Evolutionary conservation across 2,797 vertebrate genomes (phyloP).

Genomic region (Cottoperca gobio): DNA sequence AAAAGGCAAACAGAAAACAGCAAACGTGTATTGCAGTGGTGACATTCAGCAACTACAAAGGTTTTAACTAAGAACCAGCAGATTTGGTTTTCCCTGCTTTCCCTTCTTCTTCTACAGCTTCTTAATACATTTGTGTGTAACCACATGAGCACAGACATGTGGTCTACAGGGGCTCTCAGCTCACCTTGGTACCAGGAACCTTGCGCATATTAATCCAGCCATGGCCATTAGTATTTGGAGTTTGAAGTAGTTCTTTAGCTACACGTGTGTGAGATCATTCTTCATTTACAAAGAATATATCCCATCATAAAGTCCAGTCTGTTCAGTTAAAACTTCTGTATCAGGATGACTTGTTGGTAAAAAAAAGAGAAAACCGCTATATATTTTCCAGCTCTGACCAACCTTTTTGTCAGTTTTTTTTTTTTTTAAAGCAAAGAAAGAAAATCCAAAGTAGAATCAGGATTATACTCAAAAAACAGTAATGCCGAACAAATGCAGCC

Average conservation of each 20-base stretch:
- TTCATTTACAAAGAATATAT: not conserved
- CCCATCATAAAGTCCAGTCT: not conserved
- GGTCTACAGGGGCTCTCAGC: not conserved
- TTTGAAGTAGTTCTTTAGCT: not conserved
- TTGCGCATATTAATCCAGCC: not conserved
- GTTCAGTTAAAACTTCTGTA: not conserved
- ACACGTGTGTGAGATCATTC: not conserved
- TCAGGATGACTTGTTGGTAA: constrained; percentile 11
- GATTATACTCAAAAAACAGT: constrained; percentile 5
- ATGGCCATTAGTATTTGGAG: not conserved
- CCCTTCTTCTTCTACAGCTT: not conserved
- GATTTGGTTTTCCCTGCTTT: not conserved
- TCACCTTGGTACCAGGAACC: not conserved
- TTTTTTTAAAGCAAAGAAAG: not conserved
- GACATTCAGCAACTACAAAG: not conserved
- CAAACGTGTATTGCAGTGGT: not conserved
- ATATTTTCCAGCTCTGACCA: not conserved
- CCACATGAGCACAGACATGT: not conserved
- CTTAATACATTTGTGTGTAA: not conserved
- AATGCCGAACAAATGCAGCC: not conserved
- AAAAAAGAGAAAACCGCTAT: not conserved
- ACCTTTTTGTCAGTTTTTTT: not conserved
- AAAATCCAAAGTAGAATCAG: not conserved
- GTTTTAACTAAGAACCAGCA: not conserved
- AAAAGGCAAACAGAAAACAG: not conserved